A percentile compares a stretch with the other conserved stretches of the same genome.
phyloP scores from a whole-genome alignment of 2,113 vertebrate genomes.

The Percina caprodes region DNA sequence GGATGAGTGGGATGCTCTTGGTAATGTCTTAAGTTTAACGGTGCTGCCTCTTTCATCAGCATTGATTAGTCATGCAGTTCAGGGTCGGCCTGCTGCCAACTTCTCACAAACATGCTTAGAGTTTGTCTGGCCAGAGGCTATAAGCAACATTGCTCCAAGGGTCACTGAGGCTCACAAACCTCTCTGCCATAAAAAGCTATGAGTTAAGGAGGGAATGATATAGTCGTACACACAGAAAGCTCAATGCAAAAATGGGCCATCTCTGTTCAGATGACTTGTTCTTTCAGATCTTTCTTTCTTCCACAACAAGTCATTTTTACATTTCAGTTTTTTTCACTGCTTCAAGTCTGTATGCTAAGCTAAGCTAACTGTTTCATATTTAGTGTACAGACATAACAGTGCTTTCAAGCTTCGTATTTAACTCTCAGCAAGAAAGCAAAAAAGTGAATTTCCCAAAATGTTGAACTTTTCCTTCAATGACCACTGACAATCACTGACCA shows the following conservation, averaged over 20 bases:
- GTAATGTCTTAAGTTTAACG: conserved; percentile 44
- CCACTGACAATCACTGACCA: not conserved
- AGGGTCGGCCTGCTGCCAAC: not conserved
- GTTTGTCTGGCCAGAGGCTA: not conserved
- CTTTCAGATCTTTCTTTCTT: too few species aligned
- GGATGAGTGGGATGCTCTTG: conserved; percentile 62
- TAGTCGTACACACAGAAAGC: not conserved
- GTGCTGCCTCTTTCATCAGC: conserved; percentile 34
- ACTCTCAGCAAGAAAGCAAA: not conserved
- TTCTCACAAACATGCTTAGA: not conserved
- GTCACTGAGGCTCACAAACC: not conserved
- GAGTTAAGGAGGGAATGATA: not conserved
- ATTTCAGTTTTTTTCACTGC: not conserved
- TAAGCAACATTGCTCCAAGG: not conserved
- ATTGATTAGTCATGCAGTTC: conserved; percentile 13
- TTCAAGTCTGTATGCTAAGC: not conserved
- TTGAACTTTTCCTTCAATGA: not conserved
- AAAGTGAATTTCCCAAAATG: not conserved
- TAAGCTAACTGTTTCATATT: conserved; percentile 5
- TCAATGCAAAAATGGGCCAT: not conserved
- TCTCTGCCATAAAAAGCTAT: not conserved
- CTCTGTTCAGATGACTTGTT: not conserved
- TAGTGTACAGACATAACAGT: not conserved
- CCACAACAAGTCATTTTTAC: not conserved
- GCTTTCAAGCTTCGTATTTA: not conserved